phyloP scores from a whole-genome alignment of 2,113 vertebrate genomes.

The Boulengeromyrus knoepffleri region DNA sequence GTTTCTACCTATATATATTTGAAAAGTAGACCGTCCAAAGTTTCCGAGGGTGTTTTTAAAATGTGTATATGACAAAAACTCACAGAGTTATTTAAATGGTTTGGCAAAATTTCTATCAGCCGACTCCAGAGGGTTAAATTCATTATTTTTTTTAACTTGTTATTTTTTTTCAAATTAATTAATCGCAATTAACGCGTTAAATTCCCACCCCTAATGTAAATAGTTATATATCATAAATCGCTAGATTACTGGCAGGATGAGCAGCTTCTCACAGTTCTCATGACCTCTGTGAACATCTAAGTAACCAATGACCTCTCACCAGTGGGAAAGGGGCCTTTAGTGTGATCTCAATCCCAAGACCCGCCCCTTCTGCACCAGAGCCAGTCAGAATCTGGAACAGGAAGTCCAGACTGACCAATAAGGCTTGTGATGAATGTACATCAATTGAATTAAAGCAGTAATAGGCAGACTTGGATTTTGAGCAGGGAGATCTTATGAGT shows the following conservation, averaged over 20 bases:
- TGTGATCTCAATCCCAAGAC: background rate
- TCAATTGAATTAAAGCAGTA: background rate
- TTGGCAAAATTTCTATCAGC: too few relatives aligned
- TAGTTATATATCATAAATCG: background rate
- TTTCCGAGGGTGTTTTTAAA: too few relatives aligned
- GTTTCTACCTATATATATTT: too few relatives aligned
- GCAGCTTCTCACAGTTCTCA: background rate
- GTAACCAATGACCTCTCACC: background rate
- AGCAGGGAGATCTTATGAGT: background rate
- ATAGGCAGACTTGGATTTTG: background rate
- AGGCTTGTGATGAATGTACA: background rate
- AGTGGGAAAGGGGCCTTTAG: background rate
- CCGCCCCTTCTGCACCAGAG: background rate
- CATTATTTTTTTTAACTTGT: too few relatives aligned
- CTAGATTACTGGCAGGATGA: background rate
- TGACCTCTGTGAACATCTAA: background rate
- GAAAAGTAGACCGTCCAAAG: too few relatives aligned
- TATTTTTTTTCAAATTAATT: too few relatives aligned
- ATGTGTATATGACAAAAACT: too few relatives aligned
- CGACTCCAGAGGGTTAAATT: too few relatives aligned
- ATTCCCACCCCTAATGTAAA: background rate
- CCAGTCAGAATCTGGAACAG: background rate
- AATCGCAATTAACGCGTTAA: too few relatives aligned
- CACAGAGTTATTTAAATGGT: too few relatives aligned
- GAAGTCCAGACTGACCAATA: background rate